Conservation (phyloP, 2,797 vertebrate species). For the Enteromius trimaculatus region DNA sequence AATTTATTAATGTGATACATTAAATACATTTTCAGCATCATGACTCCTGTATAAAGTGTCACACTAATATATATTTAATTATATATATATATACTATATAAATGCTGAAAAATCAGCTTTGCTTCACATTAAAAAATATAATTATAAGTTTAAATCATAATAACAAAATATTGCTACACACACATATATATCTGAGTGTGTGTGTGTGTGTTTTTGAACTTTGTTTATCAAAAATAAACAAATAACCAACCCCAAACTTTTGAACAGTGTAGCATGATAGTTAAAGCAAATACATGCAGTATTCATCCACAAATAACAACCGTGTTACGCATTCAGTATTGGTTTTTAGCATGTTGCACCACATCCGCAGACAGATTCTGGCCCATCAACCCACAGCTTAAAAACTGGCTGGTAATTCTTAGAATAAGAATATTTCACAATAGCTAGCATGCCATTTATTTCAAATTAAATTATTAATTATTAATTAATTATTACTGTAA, state of each 20-base stretch:
- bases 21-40: neutral
- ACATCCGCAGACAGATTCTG: neutral
- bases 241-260: neutral
- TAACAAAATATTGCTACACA: too few relatives aligned
- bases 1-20: neutral
- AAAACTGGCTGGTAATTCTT: neutral
- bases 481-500: too few relatives aligned
- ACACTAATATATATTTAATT: neutral
- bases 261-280: neutral
- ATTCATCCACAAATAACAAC: neutral
- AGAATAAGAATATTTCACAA: neutral
- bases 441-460: neutral
- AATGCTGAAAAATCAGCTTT: too few relatives aligned
- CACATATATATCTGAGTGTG: too few relatives aligned
- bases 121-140: too few relatives aligned
- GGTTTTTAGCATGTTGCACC: conserved; percentile 12
- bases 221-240: neutral
- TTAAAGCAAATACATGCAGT: neutral
- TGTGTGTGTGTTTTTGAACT: too few relatives aligned
- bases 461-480: too few relatives aligned
- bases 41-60: neutral
- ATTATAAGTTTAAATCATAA: too few relatives aligned
- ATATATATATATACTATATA: too few relatives aligned
- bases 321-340: neutral
- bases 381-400: neutral